phyloP scores from a whole-genome alignment of 2,888 invertebrate species.

The Drosophila peninsularis region DNA sequence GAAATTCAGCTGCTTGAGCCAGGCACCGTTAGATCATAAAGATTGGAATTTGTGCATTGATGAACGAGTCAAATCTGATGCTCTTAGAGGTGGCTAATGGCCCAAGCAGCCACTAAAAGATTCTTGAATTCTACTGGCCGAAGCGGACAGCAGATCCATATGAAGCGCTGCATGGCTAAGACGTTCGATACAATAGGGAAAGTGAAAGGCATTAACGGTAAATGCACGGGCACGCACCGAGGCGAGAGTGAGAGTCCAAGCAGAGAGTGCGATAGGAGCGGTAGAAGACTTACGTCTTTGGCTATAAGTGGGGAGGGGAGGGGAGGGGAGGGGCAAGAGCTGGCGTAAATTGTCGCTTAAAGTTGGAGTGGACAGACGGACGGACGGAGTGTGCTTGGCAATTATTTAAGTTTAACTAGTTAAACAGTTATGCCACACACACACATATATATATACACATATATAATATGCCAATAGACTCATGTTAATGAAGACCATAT shows the following conservation, averaged over 20 bases:
- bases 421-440: slow-evolving; percentile 1
- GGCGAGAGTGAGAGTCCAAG: slow-evolving; percentile 29
- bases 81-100: neutral
- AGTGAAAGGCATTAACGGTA: slow-evolving; percentile 69
- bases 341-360: slow-evolving; percentile 22
- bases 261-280: slow-evolving; percentile 2
- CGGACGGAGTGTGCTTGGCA: neutral
- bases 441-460: neutral
- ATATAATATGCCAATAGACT: slow-evolving; percentile 25
- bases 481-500: slow-evolving; percentile 38
- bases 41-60: slow-evolving; percentile 22
- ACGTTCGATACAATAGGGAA: slow-evolving; percentile 42
- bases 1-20: slow-evolving; percentile 17
- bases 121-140: slow-evolving; percentile 31
- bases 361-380: neutral
- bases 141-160: neutral
- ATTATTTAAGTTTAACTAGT: slow-evolving; percentile 11
- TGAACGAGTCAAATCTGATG: neutral
- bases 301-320: neutral
- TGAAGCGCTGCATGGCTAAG: neutral
- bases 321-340: neutral
- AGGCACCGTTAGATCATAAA: slow-evolving; percentile 50
- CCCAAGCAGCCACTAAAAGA: slow-evolving; percentile 2
- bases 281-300: slow-evolving; percentile 3
- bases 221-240: slow-evolving; percentile 15